A percentile compares a stretch with the other conserved stretches of the same genome.
Conservation (phyloP, 2,888 invertebrate genomes). For the Macrophya annulata region DNA sequence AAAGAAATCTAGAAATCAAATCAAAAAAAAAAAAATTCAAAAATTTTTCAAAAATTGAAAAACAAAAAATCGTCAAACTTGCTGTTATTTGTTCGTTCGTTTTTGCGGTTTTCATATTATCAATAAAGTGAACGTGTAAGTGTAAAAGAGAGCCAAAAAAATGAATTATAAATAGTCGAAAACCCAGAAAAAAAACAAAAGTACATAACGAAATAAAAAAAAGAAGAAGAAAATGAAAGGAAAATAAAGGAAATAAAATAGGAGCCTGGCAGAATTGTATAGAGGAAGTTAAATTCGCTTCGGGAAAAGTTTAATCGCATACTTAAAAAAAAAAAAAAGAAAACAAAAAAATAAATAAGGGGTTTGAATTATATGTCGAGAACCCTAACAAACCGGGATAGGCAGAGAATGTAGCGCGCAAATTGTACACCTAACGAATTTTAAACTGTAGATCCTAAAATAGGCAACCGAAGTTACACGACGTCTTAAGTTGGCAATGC, state of each 20-base stretch:
- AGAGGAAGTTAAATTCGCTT: constrained; percentile 46
- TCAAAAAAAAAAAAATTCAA: no score
- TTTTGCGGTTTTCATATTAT: not conserved
- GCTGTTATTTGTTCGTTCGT: no score
- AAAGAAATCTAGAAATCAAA: not conserved
- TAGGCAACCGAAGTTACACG: no score
- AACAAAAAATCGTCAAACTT: no score
- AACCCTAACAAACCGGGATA: not conserved
- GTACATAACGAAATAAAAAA: not conserved
- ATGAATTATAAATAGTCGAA: not conserved
- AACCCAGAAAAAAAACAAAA: not conserved
- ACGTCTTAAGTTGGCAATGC: no score
- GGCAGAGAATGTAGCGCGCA: not conserved
- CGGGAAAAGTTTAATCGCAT: constrained; percentile 47
- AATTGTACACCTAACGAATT: not conserved
- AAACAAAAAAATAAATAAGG: no score
- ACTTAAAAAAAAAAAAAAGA: constrained; percentile 43
- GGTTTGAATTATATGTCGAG: constrained; percentile 12
- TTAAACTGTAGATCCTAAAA: no score
- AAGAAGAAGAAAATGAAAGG: not conserved
- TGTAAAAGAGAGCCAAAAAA: not conserved
- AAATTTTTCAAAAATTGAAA: no score
- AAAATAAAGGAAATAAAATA: constrained; percentile 12
- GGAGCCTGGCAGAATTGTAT: not conserved
- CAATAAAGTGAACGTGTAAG: not conserved